These are phyloP conservation scores for Anarhynchus alexandrinus DNA, from an alignment of 2,113 vertebrate genomes.

Conservation along the genomic window DNA sequence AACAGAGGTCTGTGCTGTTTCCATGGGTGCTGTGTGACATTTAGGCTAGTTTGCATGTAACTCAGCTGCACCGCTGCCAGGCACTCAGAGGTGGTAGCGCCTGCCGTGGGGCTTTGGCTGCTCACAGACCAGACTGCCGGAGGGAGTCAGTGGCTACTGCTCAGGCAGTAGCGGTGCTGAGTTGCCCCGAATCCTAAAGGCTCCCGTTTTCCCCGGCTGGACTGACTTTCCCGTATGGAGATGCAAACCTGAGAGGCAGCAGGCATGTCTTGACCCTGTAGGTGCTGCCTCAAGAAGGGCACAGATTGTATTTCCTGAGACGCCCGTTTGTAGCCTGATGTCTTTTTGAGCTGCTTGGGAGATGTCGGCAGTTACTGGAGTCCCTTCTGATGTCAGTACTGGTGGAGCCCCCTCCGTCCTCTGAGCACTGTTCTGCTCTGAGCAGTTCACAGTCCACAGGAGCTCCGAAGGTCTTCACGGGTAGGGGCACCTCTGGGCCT, in stretches of 20 bases:
- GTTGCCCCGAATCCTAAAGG: background rate
- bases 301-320: background rate
- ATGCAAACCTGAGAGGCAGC: background rate
- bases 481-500: background rate
- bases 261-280: background rate
- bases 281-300: background rate
- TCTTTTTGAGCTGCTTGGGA: background rate
- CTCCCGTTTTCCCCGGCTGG: background rate
- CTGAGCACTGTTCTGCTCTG: background rate
- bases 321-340: background rate
- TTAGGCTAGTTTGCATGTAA: background rate
- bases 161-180: too few species aligned
- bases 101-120: background rate
- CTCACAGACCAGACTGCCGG: background rate
- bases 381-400: background rate
- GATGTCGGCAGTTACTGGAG: fast-evolving
- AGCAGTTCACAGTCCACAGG: background rate
- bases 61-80: background rate
- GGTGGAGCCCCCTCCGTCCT: background rate
- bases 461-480: background rate
- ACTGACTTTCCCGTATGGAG: background rate
- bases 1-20: too few species aligned
- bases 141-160: background rate
- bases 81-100: fast-evolving
- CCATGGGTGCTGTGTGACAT: background rate